Evolutionary conservation across 2,113 vertebrate genomes (phyloP).

Genomic region (Anolis sagrei): DNA sequence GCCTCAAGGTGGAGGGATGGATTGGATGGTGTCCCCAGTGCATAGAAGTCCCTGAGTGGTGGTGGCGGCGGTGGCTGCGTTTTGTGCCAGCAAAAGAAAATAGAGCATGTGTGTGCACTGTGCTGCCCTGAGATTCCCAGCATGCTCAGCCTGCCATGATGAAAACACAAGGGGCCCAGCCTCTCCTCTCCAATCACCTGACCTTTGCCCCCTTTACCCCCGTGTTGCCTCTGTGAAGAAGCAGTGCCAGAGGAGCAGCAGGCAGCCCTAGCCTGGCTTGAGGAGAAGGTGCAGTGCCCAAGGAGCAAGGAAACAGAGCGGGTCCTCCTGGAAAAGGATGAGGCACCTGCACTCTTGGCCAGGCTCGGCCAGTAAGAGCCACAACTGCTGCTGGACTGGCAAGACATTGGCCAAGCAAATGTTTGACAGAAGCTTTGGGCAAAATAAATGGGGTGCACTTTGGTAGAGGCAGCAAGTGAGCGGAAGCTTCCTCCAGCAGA

Average conservation of each 20-base stretch:
- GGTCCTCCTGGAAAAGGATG: conserved; percentile 26
- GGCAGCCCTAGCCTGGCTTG: not conserved
- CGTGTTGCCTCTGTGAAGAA: not conserved
- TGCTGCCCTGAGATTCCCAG: conserved; percentile 67
- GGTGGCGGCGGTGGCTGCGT: conserved; percentile 29
- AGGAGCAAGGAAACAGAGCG: conserved; percentile 40
- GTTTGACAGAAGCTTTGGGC: conserved; percentile 17
- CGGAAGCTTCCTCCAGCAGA: not conserved
- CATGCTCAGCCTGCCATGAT: not conserved
- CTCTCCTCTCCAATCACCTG: too few species aligned
- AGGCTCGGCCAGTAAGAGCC: conserved; percentile 7
- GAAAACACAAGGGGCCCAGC: not conserved
- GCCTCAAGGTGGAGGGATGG: conserved; percentile 29
- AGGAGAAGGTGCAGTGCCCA: not conserved
- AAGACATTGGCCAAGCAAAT: conserved; percentile 27
- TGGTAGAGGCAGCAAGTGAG: not conserved
- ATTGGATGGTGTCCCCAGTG: conserved; percentile 61
- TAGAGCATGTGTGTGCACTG: conserved; percentile 52
- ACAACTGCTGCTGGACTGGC: not conserved
- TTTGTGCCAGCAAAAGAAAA: conserved; percentile 67
- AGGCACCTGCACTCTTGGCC: too few species aligned
- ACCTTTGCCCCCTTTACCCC: not conserved
- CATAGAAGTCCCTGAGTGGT: conserved; percentile 74
- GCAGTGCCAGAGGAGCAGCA: not conserved
- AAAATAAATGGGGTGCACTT: not conserved